These are phyloP conservation scores for Montipora efflorescens DNA, from an alignment of 64 coral and sea anemone genomes.

Conservation along the genomic window DNA sequence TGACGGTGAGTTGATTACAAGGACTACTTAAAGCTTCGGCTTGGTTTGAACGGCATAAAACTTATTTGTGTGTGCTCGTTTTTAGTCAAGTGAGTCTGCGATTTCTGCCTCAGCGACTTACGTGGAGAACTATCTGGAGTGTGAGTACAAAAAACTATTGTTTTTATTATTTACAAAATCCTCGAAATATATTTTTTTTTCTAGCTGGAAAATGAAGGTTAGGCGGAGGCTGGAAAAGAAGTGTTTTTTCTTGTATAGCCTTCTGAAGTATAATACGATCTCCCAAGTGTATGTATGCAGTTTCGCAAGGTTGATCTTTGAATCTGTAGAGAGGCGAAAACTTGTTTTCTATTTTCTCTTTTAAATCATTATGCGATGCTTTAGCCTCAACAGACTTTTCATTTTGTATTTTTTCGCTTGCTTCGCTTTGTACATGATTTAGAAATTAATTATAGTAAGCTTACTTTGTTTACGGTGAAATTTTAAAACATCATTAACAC, in stretches of 20 bases:
- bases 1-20: slow-evolving; percentile 15
- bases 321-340: no score
- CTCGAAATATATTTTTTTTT: not conserved
- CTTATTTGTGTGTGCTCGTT: not conserved
- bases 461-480: no score
- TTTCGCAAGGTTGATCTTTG: no score
- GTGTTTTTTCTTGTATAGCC: not conserved
- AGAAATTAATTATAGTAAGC: no score
- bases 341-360: not conserved
- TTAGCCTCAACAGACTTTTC: no score
- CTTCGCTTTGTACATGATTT: no score
- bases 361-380: not conserved
- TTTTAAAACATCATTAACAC: no score
- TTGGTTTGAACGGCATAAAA: not conserved
- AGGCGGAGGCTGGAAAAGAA: not conserved
- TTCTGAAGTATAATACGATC: no score
- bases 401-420: no score
- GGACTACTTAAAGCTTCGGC: not conserved
- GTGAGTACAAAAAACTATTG: not conserved
- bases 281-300: no score
- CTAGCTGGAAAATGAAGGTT: not conserved
- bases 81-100: slow-evolving; percentile 25
- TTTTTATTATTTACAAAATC: not conserved
- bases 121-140: slow-evolving; percentile 54
- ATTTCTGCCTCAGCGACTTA: slow-evolving; percentile 40